Evolutionary conservation across 2,888 invertebrate genomes (phyloP), one percentile per base, ranked within the genome.

Genomic region (Cremastinae sp.): DNA sequence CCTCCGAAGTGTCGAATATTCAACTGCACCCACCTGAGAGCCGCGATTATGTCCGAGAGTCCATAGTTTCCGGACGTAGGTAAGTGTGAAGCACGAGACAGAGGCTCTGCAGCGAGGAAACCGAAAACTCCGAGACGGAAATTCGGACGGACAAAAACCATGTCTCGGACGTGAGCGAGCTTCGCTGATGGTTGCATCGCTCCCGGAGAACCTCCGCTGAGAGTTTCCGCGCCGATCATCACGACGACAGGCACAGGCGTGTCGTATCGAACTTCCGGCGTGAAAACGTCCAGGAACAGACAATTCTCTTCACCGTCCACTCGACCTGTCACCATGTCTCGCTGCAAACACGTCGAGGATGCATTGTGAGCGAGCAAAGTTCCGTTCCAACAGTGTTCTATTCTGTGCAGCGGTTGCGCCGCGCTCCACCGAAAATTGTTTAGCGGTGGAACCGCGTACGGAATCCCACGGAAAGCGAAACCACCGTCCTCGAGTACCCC

Each of bases 1-100:
- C 97, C 97, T 0, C 97, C 96, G 84, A 97, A 97, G 87, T 96
- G 93, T 70, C 93, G 93, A 53, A 96, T 96, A 86, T 97, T 97
- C 79, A 93, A 89, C 75, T 95, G 92, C 1, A 97, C 93, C 97
- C 97, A 97, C 73, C 93, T 91, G 14, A 97, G 90, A 0, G 93
- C 96, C 0, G 92, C 93, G 10, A 96, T 87, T 73, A 97, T 93
- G 86, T 97, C 97, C 0, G 95, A 94, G 0, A 97, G 91, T 0
- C 94, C 97, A 85, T 96, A 97, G 89, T 97, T 97, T 35, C 97
- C 97, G 0, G 96, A 96, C 0, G 94, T 94, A 28, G 91, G 92
- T 0, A 95, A 95, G 86, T 95, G 94, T 16, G 93, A 92, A 0
- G 93, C 91, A 81, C 93, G 92, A 0, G 95, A 93, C 0, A 96